Evolutionary conservation across 2,113 vertebrate genomes (phyloP).

Genomic region (Synchiropus splendidus): DNA sequence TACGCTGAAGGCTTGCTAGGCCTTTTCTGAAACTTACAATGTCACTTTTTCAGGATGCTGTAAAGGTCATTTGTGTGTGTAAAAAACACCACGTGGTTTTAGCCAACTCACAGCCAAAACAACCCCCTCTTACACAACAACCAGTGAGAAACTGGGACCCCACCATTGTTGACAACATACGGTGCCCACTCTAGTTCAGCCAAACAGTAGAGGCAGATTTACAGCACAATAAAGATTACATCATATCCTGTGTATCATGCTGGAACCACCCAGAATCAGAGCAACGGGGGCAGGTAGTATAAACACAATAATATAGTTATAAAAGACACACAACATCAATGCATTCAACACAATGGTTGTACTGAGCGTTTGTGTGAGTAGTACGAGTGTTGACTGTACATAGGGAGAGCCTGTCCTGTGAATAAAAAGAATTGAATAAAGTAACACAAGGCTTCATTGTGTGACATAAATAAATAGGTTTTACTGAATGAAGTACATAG

Average conservation of each 20-base stretch:
- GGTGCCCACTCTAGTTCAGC: not conserved
- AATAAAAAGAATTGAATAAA: too few relatives aligned
- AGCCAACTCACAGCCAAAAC: slow-evolving; percentile 21
- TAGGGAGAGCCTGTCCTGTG: too few relatives aligned
- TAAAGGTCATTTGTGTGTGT: not conserved
- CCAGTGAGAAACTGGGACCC: not conserved
- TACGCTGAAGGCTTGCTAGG: too few relatives aligned
- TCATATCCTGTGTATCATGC: not conserved
- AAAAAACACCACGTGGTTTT: too few relatives aligned
- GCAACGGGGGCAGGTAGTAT: not conserved
- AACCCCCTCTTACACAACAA: slow-evolving; percentile 23
- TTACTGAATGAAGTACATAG: too few relatives aligned
- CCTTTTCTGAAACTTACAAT: not conserved
- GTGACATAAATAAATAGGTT: too few relatives aligned
- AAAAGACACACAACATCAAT: too few relatives aligned
- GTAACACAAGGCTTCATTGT: too few relatives aligned
- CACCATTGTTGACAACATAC: slow-evolving; percentile 2
- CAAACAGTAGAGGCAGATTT: not conserved
- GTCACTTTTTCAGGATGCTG: not conserved
- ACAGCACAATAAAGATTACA: not conserved
- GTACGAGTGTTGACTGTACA: too few relatives aligned
- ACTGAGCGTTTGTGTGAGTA: too few relatives aligned
- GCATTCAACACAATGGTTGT: too few relatives aligned
- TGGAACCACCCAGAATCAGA: not conserved
- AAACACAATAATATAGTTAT: too few relatives aligned